Conservation (phyloP, 1,140 invertebrate genomes). For the Drosophila insularis region DNA sequence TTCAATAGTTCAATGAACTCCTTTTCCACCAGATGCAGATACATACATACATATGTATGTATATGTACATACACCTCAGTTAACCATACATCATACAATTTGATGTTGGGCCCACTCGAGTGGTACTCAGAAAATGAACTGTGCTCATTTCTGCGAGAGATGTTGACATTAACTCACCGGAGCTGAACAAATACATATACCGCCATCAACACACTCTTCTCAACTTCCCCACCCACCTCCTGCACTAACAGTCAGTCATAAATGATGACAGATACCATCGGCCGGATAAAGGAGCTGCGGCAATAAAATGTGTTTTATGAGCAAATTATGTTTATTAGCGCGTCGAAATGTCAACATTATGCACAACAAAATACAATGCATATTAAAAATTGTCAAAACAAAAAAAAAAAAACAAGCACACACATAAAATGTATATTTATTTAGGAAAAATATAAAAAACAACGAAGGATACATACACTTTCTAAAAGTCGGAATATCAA, state of each 20-base stretch:
- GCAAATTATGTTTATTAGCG: slow-evolving; percentile 80
- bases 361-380: slow-evolving; percentile 66
- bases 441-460: background rate
- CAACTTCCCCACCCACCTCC: background rate
- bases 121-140: background rate
- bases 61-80: too few relatives aligned
- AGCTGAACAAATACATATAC: slow-evolving; percentile 29
- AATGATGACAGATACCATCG: slow-evolving; percentile 49
- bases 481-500: background rate
- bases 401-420: background rate
- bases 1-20: slow-evolving; percentile 21
- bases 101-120: slow-evolving; percentile 11
- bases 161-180: slow-evolving; percentile 40
- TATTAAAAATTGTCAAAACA: slow-evolving; percentile 60
- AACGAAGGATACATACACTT: background rate
- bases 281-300: slow-evolving; percentile 44
- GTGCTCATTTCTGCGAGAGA: slow-evolving; percentile 35
- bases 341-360: slow-evolving; percentile 78
- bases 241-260: slow-evolving; percentile 8
- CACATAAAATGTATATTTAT: background rate
- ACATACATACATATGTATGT: too few relatives aligned
- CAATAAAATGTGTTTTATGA: slow-evolving; percentile 77
- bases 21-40: background rate
- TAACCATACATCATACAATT: background rate
- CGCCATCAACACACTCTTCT: slow-evolving; percentile 1